Percentiles rank a stretch among this genome's conserved stretches.
These are phyloP conservation scores for Trematocara variabile DNA, from an alignment of 2,113 vertebrate genomes.

Conservation along the genomic window DNA sequence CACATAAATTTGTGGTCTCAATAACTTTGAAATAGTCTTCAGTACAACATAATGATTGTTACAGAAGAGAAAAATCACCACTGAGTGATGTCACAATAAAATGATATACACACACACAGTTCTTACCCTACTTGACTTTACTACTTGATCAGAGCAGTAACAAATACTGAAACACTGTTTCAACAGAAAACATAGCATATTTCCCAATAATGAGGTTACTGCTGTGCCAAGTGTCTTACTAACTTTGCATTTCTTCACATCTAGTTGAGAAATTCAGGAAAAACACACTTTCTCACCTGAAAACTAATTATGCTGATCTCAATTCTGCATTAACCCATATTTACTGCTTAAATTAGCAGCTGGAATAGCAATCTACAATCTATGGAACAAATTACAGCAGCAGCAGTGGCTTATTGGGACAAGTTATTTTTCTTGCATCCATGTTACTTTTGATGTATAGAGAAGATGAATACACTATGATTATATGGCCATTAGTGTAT, in stretches of 20 bases:
- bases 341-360: neutral
- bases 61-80: neutral
- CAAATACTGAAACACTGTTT: neutral
- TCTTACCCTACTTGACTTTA: neutral
- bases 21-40: neutral
- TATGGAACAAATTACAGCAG: neutral
- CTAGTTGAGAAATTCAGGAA: rapidly evolving
- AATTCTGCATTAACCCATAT: neutral
- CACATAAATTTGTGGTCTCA: neutral
- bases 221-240: neutral
- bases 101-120: neutral
- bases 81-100: neutral
- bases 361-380: neutral
- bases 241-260: neutral
- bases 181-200: neutral
- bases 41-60: neutral
- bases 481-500: constrained; percentile 31
- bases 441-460: constrained; percentile 8
- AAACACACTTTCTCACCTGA: neutral
- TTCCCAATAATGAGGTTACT: neutral
- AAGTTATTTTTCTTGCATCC: neutral
- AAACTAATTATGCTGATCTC: neutral
- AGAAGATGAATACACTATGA: constrained; percentile 36
- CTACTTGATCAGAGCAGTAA: neutral
- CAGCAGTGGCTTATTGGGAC: neutral